Conservation (phyloP, 2,113 vertebrate genomes). For the Grantiella picta region DNA sequence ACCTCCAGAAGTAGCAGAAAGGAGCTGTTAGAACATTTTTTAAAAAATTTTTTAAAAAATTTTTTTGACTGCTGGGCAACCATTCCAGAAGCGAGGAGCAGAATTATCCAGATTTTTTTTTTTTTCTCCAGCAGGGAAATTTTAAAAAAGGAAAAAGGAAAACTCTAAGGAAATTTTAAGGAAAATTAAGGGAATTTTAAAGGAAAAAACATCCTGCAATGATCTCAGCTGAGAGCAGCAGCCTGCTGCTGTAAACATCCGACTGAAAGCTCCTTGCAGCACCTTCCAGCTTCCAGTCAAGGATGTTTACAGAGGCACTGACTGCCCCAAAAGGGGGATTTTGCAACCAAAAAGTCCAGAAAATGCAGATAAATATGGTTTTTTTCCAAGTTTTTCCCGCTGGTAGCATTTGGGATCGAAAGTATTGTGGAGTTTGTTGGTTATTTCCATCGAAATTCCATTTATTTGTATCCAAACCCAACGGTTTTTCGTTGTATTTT, state of each 20-base stretch:
- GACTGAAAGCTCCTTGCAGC: slow-evolving; percentile 94
- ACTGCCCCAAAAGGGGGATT: slow-evolving; percentile 75
- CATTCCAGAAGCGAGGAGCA: neutral
- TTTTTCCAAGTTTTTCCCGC: neutral
- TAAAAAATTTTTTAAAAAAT: neutral
- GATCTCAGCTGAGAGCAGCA: slow-evolving; percentile 71
- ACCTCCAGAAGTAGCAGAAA: neutral
- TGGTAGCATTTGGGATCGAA: neutral
- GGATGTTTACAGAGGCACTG: slow-evolving; percentile 98
- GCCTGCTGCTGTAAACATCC: slow-evolving; percentile 99
- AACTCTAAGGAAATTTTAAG: too few species aligned
- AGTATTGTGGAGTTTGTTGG: neutral
- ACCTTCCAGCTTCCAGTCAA: slow-evolving; percentile 99
- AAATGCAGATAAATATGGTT: fast-evolving
- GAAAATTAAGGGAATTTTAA: too few species aligned
- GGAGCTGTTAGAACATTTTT: neutral
- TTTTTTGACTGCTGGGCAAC: neutral
- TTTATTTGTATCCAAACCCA: neutral
- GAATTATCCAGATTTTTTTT: neutral
- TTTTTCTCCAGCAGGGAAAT: neutral
- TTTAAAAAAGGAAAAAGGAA: neutral
- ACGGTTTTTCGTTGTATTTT: neutral
- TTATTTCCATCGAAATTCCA: too few species aligned
- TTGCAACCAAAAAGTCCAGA: neutral
- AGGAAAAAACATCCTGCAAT: neutral